phyloP scores from a whole-genome alignment of 2,797 vertebrate genomes.

The Sphenopsis melanotis region DNA sequence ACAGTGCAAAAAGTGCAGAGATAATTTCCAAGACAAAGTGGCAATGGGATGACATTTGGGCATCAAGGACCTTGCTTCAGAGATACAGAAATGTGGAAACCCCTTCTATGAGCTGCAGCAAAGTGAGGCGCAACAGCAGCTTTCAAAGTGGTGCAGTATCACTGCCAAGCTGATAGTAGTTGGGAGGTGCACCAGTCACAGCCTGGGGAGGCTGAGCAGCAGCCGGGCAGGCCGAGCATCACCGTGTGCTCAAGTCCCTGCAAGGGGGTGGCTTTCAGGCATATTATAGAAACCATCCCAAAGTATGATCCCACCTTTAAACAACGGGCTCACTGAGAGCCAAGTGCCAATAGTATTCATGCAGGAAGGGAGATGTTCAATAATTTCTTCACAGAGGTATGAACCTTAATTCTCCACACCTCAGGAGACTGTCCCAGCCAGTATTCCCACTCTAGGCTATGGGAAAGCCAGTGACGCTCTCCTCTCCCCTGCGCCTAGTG shows the following conservation, averaged over 20 bases:
- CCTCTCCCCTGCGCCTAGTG: background rate
- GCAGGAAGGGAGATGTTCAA: background rate
- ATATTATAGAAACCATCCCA: background rate
- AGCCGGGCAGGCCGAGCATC: background rate
- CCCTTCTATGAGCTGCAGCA: background rate
- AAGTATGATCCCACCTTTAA: background rate
- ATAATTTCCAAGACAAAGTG: background rate
- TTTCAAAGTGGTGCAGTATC: background rate
- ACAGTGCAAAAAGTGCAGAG: background rate
- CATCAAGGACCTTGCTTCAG: background rate
- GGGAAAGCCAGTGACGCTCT: background rate
- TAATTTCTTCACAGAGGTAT: background rate
- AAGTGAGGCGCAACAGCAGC: background rate
- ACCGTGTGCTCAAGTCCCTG: rapidly evolving
- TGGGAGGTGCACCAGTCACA: background rate
- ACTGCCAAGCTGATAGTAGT: background rate
- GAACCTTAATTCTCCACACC: background rate
- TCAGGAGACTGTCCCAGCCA: background rate
- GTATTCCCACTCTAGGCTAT: background rate
- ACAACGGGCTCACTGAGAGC: background rate
- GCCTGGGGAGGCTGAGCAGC: rapidly evolving
- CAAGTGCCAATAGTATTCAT: background rate
- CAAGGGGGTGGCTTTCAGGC: rapidly evolving
- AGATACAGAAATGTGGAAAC: background rate
- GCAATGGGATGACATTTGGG: background rate